Evolutionary conservation across 2,113 vertebrate genomes (phyloP), one percentile per base, ranked within the genome.

Genomic region (Syngnathoides biaculeatus): DNA sequence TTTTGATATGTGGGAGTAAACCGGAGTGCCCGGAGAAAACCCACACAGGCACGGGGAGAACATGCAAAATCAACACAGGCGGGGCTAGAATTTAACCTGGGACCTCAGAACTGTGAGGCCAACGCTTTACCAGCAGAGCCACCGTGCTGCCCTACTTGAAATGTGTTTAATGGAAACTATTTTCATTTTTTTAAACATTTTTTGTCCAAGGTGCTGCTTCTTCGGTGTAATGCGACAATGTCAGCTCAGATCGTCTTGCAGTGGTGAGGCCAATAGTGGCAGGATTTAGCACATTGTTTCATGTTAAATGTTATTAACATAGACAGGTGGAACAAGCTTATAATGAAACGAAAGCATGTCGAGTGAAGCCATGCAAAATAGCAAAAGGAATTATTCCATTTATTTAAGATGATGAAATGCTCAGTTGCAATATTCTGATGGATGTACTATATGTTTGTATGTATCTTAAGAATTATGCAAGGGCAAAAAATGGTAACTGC

Each of bases 241-340:
- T 52, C 48, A 22, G 48, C n/a, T 52, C 14, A 10, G n/a, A 52
- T 52, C 22, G 20, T 20, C 2, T 5, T 22, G n/a, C 48, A 52
- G 48, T n/a, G 10, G 48, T 22, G 48, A 52, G 20, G 10, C 48
- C 22, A 52, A 52, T 22, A 8, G 20, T 52, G 48, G 48, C 48
- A 52, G 48, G 20, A 52, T 8, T 52, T 52, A 52, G 48, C n/a
- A n/a, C 20, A 22, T 11, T 8, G 48, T 52, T 22, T 22, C 48
- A 52, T 52, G 48, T 52, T 52, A n/a, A 52, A 52, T 22, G n/a
- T 52, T 22, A 52, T 22, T n/a, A n/a, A 52, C 10, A 20, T 52
- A n/a, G 58, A 70, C 65, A 35, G 15, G 65, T 62, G 43, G 67
- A 83, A 73, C 45, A 69, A 71, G 68, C 67, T 81, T 68, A 83